These are phyloP conservation scores for Hydrolagus affinis DNA, from an alignment of 2,113 vertebrate genomes.

Conservation along the genomic window DNA sequence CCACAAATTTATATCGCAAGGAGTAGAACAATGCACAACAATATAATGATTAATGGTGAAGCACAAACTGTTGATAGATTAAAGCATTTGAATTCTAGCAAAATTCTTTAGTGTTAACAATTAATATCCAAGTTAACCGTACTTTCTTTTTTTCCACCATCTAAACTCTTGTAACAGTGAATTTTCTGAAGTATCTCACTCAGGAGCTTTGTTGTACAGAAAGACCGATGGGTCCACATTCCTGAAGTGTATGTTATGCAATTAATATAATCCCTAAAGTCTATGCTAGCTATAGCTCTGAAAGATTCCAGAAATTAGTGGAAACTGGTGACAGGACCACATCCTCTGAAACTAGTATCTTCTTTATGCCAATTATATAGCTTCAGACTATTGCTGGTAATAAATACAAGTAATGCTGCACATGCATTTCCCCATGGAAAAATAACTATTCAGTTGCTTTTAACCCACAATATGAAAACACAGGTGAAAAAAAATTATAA, in stretches of 20 bases:
- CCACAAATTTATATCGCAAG: too few relatives aligned
- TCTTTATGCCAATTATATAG: not conserved
- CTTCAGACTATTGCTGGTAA: not conserved
- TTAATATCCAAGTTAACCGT: not conserved
- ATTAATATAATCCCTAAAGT: slow-evolving; percentile 18
- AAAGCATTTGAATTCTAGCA: not conserved
- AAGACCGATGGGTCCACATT: not conserved
- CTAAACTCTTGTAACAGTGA: not conserved
- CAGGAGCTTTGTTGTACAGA: slow-evolving; percentile 1
- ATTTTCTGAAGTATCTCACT: slow-evolving; percentile 15
- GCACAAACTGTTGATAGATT: not conserved
- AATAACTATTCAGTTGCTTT: not conserved
- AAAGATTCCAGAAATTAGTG: slow-evolving; percentile 11
- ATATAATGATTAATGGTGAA: not conserved
- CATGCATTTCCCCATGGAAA: too few relatives aligned
- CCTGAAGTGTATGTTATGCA: slow-evolving; percentile 17
- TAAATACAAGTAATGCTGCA: too few relatives aligned
- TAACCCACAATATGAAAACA: not conserved
- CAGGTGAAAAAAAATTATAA: slow-evolving; percentile 10
- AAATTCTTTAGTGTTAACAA: not conserved
- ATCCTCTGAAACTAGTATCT: not conserved
- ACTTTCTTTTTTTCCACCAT: not conserved
- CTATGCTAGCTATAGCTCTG: not conserved
- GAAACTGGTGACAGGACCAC: not conserved
- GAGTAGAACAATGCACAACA: too few relatives aligned